Conservation (phyloP, 2,888 invertebrate genomes). For the Chorisops tibialis region DNA sequence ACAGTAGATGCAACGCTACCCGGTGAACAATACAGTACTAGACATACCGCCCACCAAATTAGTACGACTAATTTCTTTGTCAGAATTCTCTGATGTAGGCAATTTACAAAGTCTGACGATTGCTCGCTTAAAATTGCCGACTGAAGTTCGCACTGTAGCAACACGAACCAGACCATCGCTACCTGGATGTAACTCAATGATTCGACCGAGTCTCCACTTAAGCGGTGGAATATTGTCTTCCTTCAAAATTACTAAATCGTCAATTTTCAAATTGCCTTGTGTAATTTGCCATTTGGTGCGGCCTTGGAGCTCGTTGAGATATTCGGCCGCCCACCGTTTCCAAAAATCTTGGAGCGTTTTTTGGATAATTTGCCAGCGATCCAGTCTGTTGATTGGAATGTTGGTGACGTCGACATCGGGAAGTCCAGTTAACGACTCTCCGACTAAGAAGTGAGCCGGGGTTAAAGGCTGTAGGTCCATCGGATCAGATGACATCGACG, state of each 20-base stretch:
- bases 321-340: slow-evolving; percentile 37
- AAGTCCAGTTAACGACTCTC: background rate
- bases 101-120: slow-evolving; percentile 3
- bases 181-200: too few relatives aligned
- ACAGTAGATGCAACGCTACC: too few relatives aligned
- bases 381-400: slow-evolving; percentile 25
- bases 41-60: too few relatives aligned
- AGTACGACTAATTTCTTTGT: too few relatives aligned
- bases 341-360: slow-evolving; percentile 36
- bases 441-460: slow-evolving; percentile 14
- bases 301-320: slow-evolving; percentile 36
- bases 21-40: too few relatives aligned
- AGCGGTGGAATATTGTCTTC: slow-evolving; percentile 35
- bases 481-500: slow-evolving; percentile 6
- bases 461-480: background rate
- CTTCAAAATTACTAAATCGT: slow-evolving; percentile 36
- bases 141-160: too few relatives aligned
- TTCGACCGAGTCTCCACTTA: slow-evolving; percentile 37
- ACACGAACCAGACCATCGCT: too few relatives aligned
- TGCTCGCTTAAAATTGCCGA: background rate
- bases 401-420: slow-evolving; percentile 36
- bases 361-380: slow-evolving; percentile 37
- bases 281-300: slow-evolving; percentile 35
- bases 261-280: slow-evolving; percentile 22
- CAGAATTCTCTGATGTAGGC: too few relatives aligned